Evolutionary conservation across 2,797 vertebrate species (phyloP).

Genomic region (Lagorchestes hirsutus): DNA sequence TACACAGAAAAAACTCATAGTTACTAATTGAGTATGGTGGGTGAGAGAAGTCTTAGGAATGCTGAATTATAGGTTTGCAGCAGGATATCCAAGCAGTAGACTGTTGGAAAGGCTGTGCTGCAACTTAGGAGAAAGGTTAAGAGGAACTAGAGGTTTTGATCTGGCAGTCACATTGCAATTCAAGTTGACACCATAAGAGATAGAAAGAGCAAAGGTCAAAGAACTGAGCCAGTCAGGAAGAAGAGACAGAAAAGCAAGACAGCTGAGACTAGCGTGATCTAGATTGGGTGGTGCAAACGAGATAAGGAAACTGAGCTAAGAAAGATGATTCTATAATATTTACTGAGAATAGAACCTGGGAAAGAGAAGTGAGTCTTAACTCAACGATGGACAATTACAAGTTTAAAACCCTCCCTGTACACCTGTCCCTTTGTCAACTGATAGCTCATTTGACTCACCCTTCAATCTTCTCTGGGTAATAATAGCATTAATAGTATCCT

Average conservation of each 20-base stretch:
- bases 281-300: neutral
- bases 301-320: neutral
- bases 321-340: neutral
- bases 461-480: neutral
- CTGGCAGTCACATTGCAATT: neutral
- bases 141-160: neutral
- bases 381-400: neutral
- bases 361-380: neutral
- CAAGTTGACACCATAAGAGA: neutral
- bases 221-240: neutral
- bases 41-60: neutral
- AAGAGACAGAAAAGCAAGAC: constrained; percentile 6
- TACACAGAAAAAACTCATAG: neutral
- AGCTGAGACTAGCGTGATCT: neutral
- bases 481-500: neutral
- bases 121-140: neutral
- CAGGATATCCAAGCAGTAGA: neutral
- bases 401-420: neutral
- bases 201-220: constrained; percentile 31
- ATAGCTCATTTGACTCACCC: neutral
- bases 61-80: neutral
- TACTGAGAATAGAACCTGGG: neutral
- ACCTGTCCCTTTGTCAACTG: neutral
- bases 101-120: neutral
- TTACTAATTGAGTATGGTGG: neutral